Evolutionary conservation across 1,140 invertebrate species (phyloP).

Genomic region (Potamilus streckersoni): DNA sequence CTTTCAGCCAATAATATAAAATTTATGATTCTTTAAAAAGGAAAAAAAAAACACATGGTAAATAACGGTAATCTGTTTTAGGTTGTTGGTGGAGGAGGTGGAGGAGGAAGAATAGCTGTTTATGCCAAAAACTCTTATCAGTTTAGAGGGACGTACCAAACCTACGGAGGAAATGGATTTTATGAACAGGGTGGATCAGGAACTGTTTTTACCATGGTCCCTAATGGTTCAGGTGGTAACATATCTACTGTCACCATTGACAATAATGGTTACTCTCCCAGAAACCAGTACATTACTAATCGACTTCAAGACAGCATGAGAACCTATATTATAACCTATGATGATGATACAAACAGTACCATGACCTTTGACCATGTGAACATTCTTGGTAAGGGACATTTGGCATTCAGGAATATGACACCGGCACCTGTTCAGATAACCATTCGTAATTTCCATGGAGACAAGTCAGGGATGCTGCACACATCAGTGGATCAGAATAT

Average conservation of each 20-base stretch:
- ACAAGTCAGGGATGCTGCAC: slow-evolving; percentile 52
- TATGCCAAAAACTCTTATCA: slow-evolving; percentile 22
- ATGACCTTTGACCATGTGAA: slow-evolving; percentile 42
- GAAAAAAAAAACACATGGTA: too few species aligned
- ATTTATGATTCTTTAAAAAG: too few species aligned
- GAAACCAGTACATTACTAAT: slow-evolving; percentile 35
- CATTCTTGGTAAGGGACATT: slow-evolving; percentile 44
- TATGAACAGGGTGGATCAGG: slow-evolving; percentile 50
- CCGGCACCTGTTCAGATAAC: slow-evolving; percentile 26
- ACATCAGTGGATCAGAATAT: slow-evolving; percentile 40
- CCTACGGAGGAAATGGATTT: slow-evolving; percentile 47
- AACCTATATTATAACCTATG: slow-evolving; percentile 43
- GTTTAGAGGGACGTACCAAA: slow-evolving; percentile 44
- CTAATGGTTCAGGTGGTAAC: slow-evolving; percentile 11
- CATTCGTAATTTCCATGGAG: slow-evolving; percentile 47
- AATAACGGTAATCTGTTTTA: slow-evolving; percentile 6
- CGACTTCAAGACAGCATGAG: slow-evolving; percentile 41
- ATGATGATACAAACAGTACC: slow-evolving; percentile 13
- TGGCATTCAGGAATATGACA: slow-evolving; percentile 39
- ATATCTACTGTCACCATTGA: slow-evolving; percentile 42
- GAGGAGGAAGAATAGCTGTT: slow-evolving; percentile 51
- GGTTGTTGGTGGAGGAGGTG: slow-evolving; percentile 50
- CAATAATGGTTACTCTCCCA: slow-evolving; percentile 42
- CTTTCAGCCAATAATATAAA: too few species aligned
- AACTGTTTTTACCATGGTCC: slow-evolving; percentile 43